These are phyloP conservation scores for Coregonus clupeaformis DNA, from an alignment of 2,113 vertebrate genomes.

Conservation along the genomic window DNA sequence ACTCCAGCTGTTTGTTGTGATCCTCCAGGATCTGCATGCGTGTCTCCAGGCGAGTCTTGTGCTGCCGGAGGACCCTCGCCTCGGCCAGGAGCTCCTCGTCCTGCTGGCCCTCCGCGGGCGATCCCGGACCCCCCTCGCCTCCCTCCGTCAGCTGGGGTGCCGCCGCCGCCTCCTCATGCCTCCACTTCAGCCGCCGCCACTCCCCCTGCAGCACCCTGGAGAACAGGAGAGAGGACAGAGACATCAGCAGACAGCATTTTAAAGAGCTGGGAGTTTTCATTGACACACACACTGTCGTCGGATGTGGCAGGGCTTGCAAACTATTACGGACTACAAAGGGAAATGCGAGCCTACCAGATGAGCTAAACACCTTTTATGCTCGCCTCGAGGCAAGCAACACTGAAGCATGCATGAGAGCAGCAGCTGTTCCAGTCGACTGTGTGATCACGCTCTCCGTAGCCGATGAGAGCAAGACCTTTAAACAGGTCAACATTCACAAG, in stretches of 20 bases:
- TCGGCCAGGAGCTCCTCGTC: constrained; percentile 94
- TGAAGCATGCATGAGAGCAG: no score
- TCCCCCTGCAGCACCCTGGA: constrained; percentile 93
- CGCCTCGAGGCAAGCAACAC: no score
- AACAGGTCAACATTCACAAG: no score
- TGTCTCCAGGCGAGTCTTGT: constrained; percentile 96
- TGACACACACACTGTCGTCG: not conserved
- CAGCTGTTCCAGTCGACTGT: no score
- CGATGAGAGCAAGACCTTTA: no score
- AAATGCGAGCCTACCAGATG: no score
- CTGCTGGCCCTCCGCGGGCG: constrained; percentile 63
- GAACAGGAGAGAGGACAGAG: not conserved
- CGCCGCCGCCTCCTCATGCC: constrained; percentile 88
- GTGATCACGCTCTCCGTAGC: no score
- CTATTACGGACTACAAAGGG: no score
- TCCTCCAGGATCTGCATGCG: constrained; percentile 99
- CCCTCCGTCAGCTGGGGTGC: constrained; percentile 79
- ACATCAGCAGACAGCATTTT: not conserved
- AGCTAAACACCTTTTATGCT: no score
- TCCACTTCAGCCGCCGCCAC: constrained; percentile 92
- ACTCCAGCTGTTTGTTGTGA: constrained; percentile 97
- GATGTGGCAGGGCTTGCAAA: no score
- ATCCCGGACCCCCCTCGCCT: constrained; percentile 64
- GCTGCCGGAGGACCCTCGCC: constrained; percentile 91
- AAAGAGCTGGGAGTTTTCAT: not conserved